phyloP scores from a whole-genome alignment of 2,113 vertebrate species.

The Oncorhynchus clarkii region DNA sequence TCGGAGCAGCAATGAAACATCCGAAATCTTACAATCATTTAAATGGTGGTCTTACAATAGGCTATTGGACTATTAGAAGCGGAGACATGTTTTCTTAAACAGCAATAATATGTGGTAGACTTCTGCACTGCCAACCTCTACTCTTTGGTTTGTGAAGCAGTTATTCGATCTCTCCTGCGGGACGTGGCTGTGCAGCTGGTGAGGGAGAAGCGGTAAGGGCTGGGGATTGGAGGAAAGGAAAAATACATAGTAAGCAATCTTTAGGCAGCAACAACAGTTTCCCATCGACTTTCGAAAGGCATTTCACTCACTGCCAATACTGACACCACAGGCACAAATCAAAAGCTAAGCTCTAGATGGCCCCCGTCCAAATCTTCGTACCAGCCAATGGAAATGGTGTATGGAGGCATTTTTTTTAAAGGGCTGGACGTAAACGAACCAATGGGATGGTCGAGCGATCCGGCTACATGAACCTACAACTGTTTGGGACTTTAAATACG shows the following conservation, averaged over 20 bases:
- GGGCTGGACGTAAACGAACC: slow-evolving; percentile 51
- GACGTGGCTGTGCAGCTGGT: slow-evolving; percentile 10
- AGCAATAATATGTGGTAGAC: too few species aligned
- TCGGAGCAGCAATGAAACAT: too few species aligned
- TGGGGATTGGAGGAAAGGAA: background rate
- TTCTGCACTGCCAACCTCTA: too few species aligned
- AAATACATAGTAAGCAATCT: slow-evolving; percentile 8
- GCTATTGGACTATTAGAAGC: too few species aligned
- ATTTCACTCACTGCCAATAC: slow-evolving; percentile 11
- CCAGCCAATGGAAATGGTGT: slow-evolving; percentile 42
- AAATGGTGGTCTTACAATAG: too few species aligned
- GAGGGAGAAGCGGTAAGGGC: too few species aligned
- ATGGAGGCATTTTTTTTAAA: slow-evolving; percentile 29
- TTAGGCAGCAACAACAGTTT: slow-evolving; percentile 12
- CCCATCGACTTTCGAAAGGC: slow-evolving; percentile 22
- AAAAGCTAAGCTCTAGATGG: slow-evolving; percentile 40
- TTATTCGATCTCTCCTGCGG: slow-evolving; percentile 4
- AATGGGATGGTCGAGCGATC: slow-evolving; percentile 55
- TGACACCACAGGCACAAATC: slow-evolving; percentile 38
- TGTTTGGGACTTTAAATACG: slow-evolving; percentile 63
- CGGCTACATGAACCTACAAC: slow-evolving; percentile 31
- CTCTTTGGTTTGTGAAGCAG: too few species aligned
- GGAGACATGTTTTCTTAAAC: too few species aligned
- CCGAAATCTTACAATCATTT: too few species aligned
- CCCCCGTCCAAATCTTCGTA: slow-evolving; percentile 29